These are phyloP conservation scores for Parelbella ahira DNA, from an alignment of 2,888 invertebrate species.

Conservation along the genomic window DNA sequence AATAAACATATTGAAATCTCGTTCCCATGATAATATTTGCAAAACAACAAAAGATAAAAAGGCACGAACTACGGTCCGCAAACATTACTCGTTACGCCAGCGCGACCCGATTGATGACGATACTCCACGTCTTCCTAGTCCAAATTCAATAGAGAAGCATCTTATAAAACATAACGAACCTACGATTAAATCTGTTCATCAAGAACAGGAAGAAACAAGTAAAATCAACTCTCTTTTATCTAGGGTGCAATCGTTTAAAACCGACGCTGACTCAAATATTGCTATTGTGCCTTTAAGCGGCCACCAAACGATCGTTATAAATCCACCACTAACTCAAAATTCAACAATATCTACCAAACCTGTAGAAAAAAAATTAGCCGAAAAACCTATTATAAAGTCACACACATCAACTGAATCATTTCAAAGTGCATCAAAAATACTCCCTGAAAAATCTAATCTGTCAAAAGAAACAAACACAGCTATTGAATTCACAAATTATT, in stretches of 20 bases:
- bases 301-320: conserved; percentile 76
- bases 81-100: conserved; percentile 75
- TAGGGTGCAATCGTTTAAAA: conserved; percentile 71
- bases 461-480: conserved; percentile 36
- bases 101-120: conserved; percentile 67
- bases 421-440: conserved; percentile 29
- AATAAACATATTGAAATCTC: conserved; percentile 55
- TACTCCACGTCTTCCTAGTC: conserved; percentile 60
- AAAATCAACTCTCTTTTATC: conserved; percentile 52
- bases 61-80: conserved; percentile 52
- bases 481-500: conserved; percentile 53
- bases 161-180: conserved; percentile 31
- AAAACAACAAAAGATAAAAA: conserved; percentile 48
- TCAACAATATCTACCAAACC: conserved; percentile 30
- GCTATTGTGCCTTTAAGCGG: conserved; percentile 73
- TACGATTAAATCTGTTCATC: conserved; percentile 34
- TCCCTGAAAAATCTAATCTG: conserved; percentile 37
- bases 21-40: conserved; percentile 64
- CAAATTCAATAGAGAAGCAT: conserved; percentile 52
- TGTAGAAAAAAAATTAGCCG: conserved; percentile 26
- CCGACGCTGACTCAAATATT: conserved; percentile 69
- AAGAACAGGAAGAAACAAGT: conserved; percentile 46
- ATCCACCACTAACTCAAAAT: conserved; percentile 61
- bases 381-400: conserved; percentile 10
- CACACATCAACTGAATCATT: conserved; percentile 29